A percentile compares a stretch with the other conserved stretches of the same genome.
Conservation (phyloP, 2,113 vertebrate species). For the Circaetus cinerascens region DNA sequence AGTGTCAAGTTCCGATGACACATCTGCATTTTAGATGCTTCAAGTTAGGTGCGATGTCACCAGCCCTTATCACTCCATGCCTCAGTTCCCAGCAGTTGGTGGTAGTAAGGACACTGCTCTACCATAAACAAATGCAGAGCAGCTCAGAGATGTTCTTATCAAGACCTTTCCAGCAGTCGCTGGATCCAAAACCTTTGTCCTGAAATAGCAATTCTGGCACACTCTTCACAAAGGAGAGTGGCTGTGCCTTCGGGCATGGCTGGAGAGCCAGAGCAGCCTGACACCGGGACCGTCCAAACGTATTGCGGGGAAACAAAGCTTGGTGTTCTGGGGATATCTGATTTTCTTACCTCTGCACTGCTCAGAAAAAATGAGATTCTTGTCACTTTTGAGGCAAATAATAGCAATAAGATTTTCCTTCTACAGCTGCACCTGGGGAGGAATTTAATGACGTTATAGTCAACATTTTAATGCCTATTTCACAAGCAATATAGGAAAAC, state of each 20-base stretch:
- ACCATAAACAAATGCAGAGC: not conserved
- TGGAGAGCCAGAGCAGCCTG: not conserved
- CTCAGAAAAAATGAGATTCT: not conserved
- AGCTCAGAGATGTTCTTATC: not conserved
- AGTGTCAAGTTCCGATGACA: not conserved
- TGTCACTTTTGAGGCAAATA: not conserved
- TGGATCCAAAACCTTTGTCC: not conserved
- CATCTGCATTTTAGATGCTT: not conserved
- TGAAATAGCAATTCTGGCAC: not conserved
- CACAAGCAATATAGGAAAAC: not conserved
- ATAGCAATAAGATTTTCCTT: not conserved
- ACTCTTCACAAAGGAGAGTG: not conserved
- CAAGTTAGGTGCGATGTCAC: not conserved
- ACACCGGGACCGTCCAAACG: rapidly evolving
- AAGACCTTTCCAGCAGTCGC: not conserved
- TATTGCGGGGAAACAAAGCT: not conserved
- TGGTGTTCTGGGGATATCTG: not conserved
- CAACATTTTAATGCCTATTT: not conserved
- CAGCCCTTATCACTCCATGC: not conserved
- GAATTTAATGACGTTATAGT: not conserved
- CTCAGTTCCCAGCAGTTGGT: not conserved
- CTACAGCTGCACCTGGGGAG: not conserved
- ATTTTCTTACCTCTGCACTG: not conserved
- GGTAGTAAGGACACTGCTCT: not conserved
- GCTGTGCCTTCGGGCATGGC: not conserved